A percentile compares a stretch with the other conserved stretches of the same genome.
Evolutionary conservation across 2,888 invertebrate species (phyloP).

Genomic region (Eugnorisma glareosa): DNA sequence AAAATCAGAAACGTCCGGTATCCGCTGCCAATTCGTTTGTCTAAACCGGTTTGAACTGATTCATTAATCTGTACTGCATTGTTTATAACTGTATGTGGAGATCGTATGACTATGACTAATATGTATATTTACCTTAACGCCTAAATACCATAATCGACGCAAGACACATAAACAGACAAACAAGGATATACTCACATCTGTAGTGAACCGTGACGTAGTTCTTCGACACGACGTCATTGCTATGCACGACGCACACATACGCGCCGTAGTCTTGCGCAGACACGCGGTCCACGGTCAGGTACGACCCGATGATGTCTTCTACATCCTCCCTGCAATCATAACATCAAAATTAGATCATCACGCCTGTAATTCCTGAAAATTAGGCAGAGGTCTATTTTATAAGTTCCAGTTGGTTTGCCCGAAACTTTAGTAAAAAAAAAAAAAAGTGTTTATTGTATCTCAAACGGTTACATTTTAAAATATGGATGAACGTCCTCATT

Average conservation of each 20-base stretch:
- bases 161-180: constrained; percentile 11
- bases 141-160: constrained; percentile 5
- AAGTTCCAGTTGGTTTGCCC: too few relatives aligned
- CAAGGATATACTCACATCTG: constrained; percentile 84
- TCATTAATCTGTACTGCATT: not conserved
- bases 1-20: too few relatives aligned
- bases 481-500: too few relatives aligned
- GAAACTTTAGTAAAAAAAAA: too few relatives aligned
- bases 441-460: too few relatives aligned
- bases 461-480: too few relatives aligned
- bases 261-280: constrained; percentile 92
- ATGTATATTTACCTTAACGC: constrained; percentile 3
- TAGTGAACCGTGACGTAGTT: constrained; percentile 89
- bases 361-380: not conserved
- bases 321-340: constrained; percentile 92
- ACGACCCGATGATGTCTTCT: constrained; percentile 93
- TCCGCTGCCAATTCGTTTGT: not conserved
- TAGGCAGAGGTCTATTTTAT: not conserved
- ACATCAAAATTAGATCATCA: not conserved
- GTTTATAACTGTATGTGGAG: not conserved
- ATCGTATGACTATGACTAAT: not conserved
- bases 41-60: not conserved
- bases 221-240: constrained; percentile 89
- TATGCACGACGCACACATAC: constrained; percentile 93
- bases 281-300: constrained; percentile 91